phyloP scores from a whole-genome alignment of 1,140 invertebrate species.

The Cryptotermes secundus region DNA sequence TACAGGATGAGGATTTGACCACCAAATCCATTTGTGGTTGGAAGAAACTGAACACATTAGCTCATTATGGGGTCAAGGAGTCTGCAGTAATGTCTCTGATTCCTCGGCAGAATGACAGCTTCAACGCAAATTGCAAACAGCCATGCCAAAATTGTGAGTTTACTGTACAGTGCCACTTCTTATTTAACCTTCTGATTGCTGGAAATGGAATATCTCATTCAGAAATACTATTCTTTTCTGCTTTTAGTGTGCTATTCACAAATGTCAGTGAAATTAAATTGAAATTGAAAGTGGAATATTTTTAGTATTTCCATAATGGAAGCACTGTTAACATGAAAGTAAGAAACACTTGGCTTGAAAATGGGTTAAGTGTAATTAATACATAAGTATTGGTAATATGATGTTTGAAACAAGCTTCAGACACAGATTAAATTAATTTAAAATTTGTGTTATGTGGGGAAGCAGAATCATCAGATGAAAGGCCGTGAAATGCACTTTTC shows the following conservation, averaged over 20 bases:
- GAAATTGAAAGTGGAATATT: too few relatives aligned
- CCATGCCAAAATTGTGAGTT: constrained; percentile 75
- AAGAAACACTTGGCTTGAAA: too few relatives aligned
- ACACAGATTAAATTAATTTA: too few relatives aligned
- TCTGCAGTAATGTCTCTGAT: constrained; percentile 93
- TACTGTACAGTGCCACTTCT: constrained; percentile 30
- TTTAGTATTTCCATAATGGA: not conserved
- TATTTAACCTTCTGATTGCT: not conserved
- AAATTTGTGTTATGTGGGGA: too few relatives aligned
- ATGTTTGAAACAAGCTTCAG: too few relatives aligned
- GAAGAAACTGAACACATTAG: constrained; percentile 88
- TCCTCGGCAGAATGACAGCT: constrained; percentile 81
- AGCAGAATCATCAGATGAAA: too few relatives aligned
- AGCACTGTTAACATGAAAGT: too few relatives aligned
- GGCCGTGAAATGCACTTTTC: too few relatives aligned
- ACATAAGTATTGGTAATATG: too few relatives aligned
- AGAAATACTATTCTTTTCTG: too few relatives aligned
- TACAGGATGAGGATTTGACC: constrained; percentile 91
- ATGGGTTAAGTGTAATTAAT: too few relatives aligned
- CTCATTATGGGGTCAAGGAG: constrained; percentile 91
- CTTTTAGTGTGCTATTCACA: not conserved
- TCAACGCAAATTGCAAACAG: constrained; percentile 75
- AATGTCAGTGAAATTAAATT: not conserved
- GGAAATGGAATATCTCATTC: not conserved
- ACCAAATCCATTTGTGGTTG: constrained; percentile 86